Percentiles rank a stretch among this genome's conserved stretches.
Evolutionary conservation across 1,140 invertebrate species (phyloP).

Genomic region (Conopomorpha cramerella): DNA sequence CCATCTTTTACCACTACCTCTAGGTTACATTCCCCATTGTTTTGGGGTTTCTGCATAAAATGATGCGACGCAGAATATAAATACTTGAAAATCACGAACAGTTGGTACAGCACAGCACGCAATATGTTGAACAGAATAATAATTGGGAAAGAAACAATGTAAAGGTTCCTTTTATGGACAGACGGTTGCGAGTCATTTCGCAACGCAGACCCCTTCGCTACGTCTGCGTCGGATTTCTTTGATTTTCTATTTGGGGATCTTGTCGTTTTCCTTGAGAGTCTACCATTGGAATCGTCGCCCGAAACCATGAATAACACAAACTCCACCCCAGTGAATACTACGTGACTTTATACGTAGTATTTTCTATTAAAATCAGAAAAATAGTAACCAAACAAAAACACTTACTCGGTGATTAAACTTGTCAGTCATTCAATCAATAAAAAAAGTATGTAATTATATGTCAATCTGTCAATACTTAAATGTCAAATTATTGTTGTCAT

Average conservation of each 20-base stretch:
- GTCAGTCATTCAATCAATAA: too few species aligned
- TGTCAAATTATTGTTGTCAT: too few species aligned
- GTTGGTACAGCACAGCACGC: constrained; percentile 78
- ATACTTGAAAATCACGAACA: constrained; percentile 84
- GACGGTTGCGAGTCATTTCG: constrained; percentile 65
- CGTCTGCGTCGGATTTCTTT: constrained; percentile 55
- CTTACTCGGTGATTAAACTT: too few species aligned
- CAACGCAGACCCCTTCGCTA: constrained; percentile 56
- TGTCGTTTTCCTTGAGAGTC: constrained; percentile 55
- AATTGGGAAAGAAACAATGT: constrained; percentile 82
- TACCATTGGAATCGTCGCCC: constrained; percentile 60
- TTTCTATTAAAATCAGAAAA: too few species aligned
- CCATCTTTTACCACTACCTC: constrained; percentile 62
- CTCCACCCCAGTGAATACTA: constrained; percentile 26
- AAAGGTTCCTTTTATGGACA: constrained; percentile 83
- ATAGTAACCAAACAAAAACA: too few species aligned
- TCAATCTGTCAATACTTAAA: too few species aligned
- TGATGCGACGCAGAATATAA: constrained; percentile 77
- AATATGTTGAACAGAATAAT: constrained; percentile 83
- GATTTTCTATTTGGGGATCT: constrained; percentile 57
- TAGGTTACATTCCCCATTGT: constrained; percentile 63
- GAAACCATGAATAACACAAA: constrained; percentile 57
- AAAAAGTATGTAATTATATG: too few species aligned
- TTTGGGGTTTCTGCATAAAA: constrained; percentile 67
- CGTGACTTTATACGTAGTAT: too few species aligned